phyloP scores from a whole-genome alignment of 2,113 vertebrate species.

The Hylia prasina region DNA sequence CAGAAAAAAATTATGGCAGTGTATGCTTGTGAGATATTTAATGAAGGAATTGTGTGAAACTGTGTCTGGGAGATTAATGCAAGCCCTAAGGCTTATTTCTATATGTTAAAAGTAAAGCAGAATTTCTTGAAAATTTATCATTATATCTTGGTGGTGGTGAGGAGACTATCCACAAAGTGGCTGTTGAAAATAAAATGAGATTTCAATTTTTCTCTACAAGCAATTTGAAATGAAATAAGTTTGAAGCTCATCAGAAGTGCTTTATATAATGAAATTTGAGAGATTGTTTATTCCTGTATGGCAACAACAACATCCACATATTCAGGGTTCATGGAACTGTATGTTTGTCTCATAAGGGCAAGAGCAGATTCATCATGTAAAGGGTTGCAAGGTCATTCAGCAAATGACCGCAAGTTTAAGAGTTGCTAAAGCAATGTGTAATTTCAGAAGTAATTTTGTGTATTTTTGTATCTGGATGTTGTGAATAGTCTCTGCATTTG shows the following conservation, averaged over 20 bases:
- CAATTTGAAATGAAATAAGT: background rate
- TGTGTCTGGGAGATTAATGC: background rate
- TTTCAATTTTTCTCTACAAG: background rate
- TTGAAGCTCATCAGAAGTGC: background rate
- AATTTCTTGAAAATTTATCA: background rate
- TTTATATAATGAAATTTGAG: background rate
- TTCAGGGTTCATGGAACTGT: background rate
- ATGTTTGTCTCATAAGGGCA: background rate
- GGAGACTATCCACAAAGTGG: background rate
- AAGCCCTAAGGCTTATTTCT: background rate
- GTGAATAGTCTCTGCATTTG: background rate
- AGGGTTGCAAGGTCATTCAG: background rate
- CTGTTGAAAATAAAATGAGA: background rate
- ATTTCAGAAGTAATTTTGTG: background rate
- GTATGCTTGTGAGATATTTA: background rate
- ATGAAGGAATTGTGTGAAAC: background rate
- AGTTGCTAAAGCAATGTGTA: background rate
- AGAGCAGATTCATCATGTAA: fast-evolving
- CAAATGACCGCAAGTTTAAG: background rate
- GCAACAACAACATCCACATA: background rate
- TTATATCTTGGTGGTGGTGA: background rate
- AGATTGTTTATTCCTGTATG: background rate
- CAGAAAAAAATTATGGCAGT: background rate
- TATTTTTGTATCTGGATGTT: background rate
- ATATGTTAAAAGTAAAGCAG: background rate